These are phyloP conservation scores for Oophaga pumilio DNA, from an alignment of 2,113 vertebrate species.

Conservation along the genomic window DNA sequence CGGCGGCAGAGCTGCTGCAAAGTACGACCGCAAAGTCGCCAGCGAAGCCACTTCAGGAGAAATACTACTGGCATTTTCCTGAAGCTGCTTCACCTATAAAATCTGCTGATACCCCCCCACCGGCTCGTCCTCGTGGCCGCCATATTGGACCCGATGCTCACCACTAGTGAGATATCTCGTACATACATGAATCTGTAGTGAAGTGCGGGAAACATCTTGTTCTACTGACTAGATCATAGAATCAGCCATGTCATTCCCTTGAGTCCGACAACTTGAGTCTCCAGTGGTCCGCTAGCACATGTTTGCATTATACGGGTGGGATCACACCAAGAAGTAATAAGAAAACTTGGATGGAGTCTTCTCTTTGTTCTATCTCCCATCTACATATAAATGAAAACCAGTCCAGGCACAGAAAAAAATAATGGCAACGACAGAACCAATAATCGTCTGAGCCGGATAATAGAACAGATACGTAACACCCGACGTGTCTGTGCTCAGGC, in stretches of 20 bases:
- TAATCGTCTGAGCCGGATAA: neutral
- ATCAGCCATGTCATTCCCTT: slow-evolving; percentile 93
- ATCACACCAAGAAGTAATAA: slow-evolving; percentile 78
- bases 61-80: too few species aligned
- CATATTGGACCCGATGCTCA: neutral
- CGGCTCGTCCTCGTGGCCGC: neutral
- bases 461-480: neutral
- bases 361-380: neutral
- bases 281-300: slow-evolving; percentile 93
- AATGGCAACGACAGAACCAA: neutral
- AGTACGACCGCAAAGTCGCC: too few species aligned
- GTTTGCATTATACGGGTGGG: slow-evolving; percentile 87
- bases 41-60: too few species aligned
- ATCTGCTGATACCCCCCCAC: neutral
- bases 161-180: neutral
- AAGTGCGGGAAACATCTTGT: slow-evolving; percentile 84
- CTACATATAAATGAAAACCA: slow-evolving; percentile 3
- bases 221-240: slow-evolving; percentile 91
- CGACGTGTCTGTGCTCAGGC: neutral
- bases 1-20: too few species aligned
- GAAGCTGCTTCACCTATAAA: too few species aligned
- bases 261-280: slow-evolving; percentile 92
- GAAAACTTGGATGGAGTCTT: neutral
- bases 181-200: neutral
- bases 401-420: neutral